Conservation (phyloP, 2,113 vertebrate genomes). For the Silurus glanis region DNA sequence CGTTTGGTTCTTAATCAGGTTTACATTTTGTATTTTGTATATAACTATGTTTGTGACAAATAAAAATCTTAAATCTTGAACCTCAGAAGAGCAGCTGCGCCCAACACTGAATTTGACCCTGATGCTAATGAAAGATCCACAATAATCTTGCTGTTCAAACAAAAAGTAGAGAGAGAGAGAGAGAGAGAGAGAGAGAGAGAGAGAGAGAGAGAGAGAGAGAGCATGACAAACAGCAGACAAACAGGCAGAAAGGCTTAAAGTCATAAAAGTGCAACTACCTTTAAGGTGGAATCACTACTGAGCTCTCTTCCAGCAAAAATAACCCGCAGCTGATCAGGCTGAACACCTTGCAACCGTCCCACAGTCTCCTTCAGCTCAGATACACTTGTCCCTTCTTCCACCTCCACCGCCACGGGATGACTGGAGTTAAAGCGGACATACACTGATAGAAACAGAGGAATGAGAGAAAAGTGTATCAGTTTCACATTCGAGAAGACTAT, state of each 20-base stretch:
- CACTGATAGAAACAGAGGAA: conserved; percentile 68
- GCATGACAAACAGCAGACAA: neutral
- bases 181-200: too few species aligned
- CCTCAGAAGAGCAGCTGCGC: neutral
- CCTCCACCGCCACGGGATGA: conserved; percentile 78
- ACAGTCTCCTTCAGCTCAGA: conserved; percentile 79
- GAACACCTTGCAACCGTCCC: conserved; percentile 79
- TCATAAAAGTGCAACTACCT: conserved; percentile 70
- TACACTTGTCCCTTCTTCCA: conserved; percentile 72
- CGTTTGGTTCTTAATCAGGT: too few species aligned
- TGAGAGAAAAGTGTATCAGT: neutral
- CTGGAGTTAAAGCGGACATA: conserved; percentile 84
- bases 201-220: neutral
- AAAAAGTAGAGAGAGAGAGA: neutral
- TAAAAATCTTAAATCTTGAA: too few species aligned
- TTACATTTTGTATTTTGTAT: too few species aligned
- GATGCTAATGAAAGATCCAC: neutral
- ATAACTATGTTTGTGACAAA: too few species aligned
- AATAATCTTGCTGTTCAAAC: neutral
- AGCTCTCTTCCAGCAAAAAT: conserved; percentile 85
- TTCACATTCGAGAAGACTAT: too few species aligned
- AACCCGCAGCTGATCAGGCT: conserved; percentile 77
- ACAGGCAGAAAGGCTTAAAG: neutral
- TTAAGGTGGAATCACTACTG: conserved; percentile 76
- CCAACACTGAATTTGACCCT: conserved; percentile 25